A percentile compares a stretch with the other conserved stretches of the same genome.
phyloP scores from a whole-genome alignment of 2,113 vertebrate genomes.

The Spea bombifrons region DNA sequence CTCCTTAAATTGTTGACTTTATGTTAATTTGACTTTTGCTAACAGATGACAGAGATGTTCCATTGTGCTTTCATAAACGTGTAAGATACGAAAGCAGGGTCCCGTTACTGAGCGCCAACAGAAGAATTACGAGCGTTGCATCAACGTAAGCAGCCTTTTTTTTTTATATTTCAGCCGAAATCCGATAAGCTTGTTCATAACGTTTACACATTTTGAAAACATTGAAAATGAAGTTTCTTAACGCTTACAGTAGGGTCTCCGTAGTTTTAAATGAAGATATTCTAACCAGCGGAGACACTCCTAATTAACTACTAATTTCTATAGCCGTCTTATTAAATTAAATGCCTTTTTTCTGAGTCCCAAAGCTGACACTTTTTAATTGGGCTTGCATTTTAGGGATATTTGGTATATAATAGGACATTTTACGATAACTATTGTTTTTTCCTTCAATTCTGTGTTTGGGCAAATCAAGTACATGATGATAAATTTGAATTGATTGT shows the following conservation, averaged over 20 bases:
- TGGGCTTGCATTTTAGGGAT: conserved; percentile 11
- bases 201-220: background rate
- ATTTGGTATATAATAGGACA: conserved; percentile 4
- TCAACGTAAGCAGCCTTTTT: background rate
- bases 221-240: conserved; percentile 39
- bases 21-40: too few relatives aligned
- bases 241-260: conserved; percentile 20
- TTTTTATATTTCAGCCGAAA: background rate
- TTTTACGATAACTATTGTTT: background rate
- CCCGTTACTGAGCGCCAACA: background rate
- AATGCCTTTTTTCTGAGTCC: conserved; percentile 20
- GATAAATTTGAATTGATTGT: background rate
- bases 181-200: background rate
- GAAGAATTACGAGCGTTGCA: background rate
- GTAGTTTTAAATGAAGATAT: conserved; percentile 29
- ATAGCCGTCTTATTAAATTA: conserved; percentile 34
- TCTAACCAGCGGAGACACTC: conserved; percentile 10
- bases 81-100: background rate
- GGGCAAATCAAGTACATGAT: background rate
- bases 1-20: too few relatives aligned
- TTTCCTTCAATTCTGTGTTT: background rate
- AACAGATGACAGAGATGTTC: too few relatives aligned
- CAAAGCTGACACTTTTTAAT: conserved; percentile 33
- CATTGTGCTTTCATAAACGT: too few relatives aligned
- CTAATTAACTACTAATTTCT: conserved; percentile 43